Conservation (phyloP, 2,888 invertebrate species). For the Malachius bipustulatus region DNA sequence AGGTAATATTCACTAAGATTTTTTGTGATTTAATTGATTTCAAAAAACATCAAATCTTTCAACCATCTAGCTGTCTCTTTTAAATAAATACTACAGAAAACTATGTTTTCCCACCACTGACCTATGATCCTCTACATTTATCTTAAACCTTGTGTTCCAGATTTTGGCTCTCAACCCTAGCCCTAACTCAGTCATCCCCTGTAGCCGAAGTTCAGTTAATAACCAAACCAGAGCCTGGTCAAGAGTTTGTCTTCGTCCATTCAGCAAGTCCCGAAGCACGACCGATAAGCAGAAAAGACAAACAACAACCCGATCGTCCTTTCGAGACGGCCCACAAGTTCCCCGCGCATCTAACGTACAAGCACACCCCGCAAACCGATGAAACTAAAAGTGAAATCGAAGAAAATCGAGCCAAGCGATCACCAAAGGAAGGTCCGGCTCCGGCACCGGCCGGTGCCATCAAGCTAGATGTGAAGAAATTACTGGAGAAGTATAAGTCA, state of each 20-base stretch:
- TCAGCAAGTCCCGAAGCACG: conserved; percentile 31
- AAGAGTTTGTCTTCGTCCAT: conserved; percentile 55
- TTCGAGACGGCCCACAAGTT: conserved; percentile 67
- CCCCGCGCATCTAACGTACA: conserved; percentile 38
- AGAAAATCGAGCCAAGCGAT: conserved; percentile 25
- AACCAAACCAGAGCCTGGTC: conserved; percentile 51
- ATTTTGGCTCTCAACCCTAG: no score
- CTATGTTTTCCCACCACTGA: no score
- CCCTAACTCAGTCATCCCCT: no score
- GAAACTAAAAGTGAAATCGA: conserved; percentile 27
- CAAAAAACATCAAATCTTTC: no score
- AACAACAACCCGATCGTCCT: conserved; percentile 25
- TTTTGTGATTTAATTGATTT: no score
- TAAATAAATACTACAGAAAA: no score
- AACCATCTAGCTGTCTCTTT: no score
- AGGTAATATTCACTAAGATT: no score
- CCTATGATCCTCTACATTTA: no score
- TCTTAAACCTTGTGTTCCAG: no score
- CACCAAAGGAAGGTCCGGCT: conserved; percentile 25
- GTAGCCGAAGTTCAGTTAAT: conserved; percentile 43
- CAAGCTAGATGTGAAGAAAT: conserved; percentile 28
- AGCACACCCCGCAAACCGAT: conserved; percentile 30
- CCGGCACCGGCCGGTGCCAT: conserved; percentile 36
- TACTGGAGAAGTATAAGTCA: conserved; percentile 31
- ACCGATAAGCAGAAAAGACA: conserved; percentile 32